These are phyloP conservation scores for Cephalopachus bancanus DNA, from an alignment of 2,797 vertebrate genomes.

Conservation along the genomic window DNA sequence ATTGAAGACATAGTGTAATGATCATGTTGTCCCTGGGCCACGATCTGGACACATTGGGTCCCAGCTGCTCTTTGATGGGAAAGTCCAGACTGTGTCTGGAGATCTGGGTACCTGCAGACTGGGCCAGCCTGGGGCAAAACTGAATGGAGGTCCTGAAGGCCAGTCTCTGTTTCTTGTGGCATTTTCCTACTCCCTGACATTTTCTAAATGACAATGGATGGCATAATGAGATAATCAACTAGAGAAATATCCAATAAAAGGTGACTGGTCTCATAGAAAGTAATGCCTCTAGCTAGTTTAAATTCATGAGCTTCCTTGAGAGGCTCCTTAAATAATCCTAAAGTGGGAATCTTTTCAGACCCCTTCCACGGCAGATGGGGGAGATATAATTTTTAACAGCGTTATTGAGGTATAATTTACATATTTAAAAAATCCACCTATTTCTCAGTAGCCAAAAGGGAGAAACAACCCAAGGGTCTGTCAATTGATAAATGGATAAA, in stretches of 20 bases:
- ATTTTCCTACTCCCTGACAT: background rate
- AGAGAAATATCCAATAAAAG: background rate
- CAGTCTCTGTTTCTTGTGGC: background rate
- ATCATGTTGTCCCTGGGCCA: too few relatives aligned
- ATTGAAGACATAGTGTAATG: too few relatives aligned
- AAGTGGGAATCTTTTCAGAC: background rate
- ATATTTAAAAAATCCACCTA: background rate
- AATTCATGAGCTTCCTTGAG: slow-evolving; percentile 29
- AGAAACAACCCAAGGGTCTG: background rate
- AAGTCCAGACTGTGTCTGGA: background rate
- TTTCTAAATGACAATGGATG: background rate
- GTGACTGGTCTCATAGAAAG: background rate
- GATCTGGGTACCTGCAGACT: background rate
- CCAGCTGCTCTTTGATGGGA: background rate
- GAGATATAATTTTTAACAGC: background rate
- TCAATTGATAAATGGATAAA: background rate
- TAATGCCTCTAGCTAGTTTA: background rate
- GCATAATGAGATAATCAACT: background rate
- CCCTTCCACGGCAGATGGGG: background rate
- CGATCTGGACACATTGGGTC: background rate
- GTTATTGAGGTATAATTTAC: background rate
- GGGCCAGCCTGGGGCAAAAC: background rate
- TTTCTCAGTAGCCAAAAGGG: background rate
- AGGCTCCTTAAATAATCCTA: background rate
- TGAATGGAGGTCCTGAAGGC: background rate